Conservation (phyloP, 1,140 invertebrate species). For the Drosophila simulans region DNA sequence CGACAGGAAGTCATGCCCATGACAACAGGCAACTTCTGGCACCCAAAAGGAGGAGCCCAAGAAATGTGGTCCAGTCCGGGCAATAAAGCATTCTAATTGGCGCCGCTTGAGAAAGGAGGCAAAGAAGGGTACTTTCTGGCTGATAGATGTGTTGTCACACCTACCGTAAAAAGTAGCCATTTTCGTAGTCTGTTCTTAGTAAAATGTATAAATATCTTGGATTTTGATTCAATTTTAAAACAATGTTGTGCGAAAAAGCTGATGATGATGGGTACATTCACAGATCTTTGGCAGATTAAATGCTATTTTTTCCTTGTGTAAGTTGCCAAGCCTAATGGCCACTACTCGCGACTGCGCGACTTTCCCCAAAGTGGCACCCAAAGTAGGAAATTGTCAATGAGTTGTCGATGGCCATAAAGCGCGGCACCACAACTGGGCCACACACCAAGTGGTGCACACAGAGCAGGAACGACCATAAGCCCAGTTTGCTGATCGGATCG, state of each 20-base stretch:
- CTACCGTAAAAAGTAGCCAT: conserved; percentile 7
- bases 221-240: not conserved
- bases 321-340: conserved; percentile 58
- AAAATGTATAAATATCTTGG: not conserved
- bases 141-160: conserved; percentile 16
- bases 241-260: no score
- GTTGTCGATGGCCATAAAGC: conserved; percentile 49
- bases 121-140: not conserved
- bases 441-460: conserved; percentile 55
- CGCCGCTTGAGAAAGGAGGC: conserved; percentile 9
- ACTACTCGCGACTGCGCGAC: conserved; percentile 47
- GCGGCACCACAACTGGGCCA: conserved; percentile 51
- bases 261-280: not conserved
- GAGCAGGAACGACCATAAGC: not conserved
- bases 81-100: conserved; percentile 73
- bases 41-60: not conserved
- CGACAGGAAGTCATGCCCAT: conserved; percentile 62
- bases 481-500: conserved; percentile 36
- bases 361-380: conserved; percentile 76
- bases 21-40: conserved; percentile 19
- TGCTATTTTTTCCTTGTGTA: conserved; percentile 8
- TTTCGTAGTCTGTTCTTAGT: not conserved
- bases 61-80: conserved; percentile 33
- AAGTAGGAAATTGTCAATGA: conserved; percentile 76
- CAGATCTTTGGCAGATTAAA: not conserved